Base-by-base conservation (phyloP, 2,797 vertebrate genomes). In the Caiman crocodilus region DNA sequence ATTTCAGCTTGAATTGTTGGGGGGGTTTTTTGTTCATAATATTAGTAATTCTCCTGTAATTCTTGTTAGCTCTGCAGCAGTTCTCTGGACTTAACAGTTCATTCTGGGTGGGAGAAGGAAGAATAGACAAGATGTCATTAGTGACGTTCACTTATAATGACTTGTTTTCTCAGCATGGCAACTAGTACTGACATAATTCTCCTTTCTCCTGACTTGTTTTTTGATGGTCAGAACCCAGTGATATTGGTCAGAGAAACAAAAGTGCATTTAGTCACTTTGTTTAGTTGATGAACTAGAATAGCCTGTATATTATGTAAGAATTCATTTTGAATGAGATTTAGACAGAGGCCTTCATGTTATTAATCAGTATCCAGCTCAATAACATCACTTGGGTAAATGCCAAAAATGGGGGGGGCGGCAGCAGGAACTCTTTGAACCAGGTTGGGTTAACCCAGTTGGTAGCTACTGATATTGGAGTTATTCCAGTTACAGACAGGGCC, bases 31-130 rank as follows among this genome's bases (percentile, higher is more conserved):
- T 71, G 77, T 89, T 94, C 69, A 63, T 67, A 71, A 83, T 60
- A 84, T 92, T 89, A 89, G 67, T 85, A 50, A 5, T 93, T 63
- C 83, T 87, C 75, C 79, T 42, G 21, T 74, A 85, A 76, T 58
- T 71, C 84, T 90, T 59, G 42, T 93, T 96, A 92, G 76, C 61
- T 88, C 90, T 90, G 91, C 84, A 71, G 93, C 61, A 80, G 63
- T 21, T 87, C 92, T 85, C 89, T 87, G 28, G 69, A 58, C 84
- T 79, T 94, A 84, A 79, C 58, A n/a, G 23, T 57, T 8, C 0
- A 13, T 58, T 73, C 55, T 15, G 76, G 58, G 67, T 73, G 78
- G 80, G 56, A 67, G 63, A 85, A 73, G 82, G 18, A 78, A 28
- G 10, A 88, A 64, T 12, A 13, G 86, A 26, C 60, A 23, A 1